These are phyloP conservation scores for Parnassius glacialis DNA, from an alignment of 2,888 invertebrate species.

Conservation along the genomic window DNA sequence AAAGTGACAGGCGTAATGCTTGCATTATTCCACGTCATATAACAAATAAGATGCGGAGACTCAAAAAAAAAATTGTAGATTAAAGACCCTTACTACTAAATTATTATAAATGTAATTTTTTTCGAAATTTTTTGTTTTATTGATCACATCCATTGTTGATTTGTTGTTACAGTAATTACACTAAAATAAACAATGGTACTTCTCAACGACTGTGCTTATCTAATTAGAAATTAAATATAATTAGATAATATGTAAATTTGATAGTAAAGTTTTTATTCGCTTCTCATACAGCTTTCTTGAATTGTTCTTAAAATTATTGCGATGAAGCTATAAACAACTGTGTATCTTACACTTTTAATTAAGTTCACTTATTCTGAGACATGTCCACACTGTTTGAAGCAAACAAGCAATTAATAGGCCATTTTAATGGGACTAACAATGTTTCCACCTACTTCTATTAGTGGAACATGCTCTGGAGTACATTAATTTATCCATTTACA, in stretches of 20 bases:
- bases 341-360: neutral
- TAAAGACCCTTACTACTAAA: no score
- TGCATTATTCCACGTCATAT: no score
- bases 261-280: no score
- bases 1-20: no score
- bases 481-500: no score
- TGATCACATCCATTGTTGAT: neutral
- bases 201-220: no score
- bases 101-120: no score
- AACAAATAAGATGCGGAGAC: no score
- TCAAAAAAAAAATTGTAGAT: no score
- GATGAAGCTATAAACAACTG: neutral
- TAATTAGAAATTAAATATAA: no score
- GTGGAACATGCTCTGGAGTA: neutral
- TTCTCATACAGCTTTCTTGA: no score
- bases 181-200: neutral
- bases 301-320: neutral
- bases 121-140: neutral
- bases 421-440: slow-evolving; percentile 27
- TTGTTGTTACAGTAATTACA: neutral
- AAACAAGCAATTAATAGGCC: slow-evolving; percentile 24
- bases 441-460: slow-evolving; percentile 19
- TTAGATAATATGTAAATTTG: no score
- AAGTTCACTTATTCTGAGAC: slow-evolving; percentile 11
- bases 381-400: slow-evolving; percentile 1